Evolutionary conservation across 1,140 invertebrate species (phyloP).

Genomic region (Drosophila obscura): DNA sequence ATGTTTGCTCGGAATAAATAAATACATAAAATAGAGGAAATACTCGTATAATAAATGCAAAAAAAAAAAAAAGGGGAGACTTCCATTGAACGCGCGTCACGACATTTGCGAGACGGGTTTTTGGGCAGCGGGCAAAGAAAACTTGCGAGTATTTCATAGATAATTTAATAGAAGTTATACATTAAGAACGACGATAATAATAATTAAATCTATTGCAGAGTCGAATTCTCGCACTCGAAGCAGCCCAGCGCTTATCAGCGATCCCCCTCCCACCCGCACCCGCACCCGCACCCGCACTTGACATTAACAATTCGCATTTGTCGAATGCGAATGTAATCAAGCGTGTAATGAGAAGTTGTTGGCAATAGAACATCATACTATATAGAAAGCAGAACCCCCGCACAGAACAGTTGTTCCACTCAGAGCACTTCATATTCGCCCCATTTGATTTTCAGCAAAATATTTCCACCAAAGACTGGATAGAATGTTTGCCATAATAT

Average conservation of each 20-base stretch:
- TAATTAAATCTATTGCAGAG: conserved; percentile 33
- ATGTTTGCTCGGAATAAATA: conserved; percentile 73
- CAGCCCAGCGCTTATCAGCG: conserved; percentile 23
- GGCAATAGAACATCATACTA: background rate
- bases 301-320: conserved; percentile 46
- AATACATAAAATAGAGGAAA: conserved; percentile 62
- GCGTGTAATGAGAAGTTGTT: conserved; percentile 38
- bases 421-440: no score
- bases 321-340: conserved; percentile 32
- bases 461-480: no score
- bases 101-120: conserved; percentile 40
- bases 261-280: background rate
- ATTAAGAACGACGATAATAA: conserved; percentile 30
- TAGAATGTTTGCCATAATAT: no score
- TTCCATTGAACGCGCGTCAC: conserved; percentile 63
- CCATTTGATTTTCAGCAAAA: no score
- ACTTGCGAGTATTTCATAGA: conserved; percentile 32
- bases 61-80: conserved; percentile 25
- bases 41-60: conserved; percentile 62
- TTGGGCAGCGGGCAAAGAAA: conserved; percentile 13
- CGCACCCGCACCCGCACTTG: conserved; percentile 21
- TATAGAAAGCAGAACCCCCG: conserved; percentile 1
- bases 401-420: background rate
- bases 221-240: conserved; percentile 3
- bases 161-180: conserved; percentile 64